Evolutionary conservation across 2,113 vertebrate genomes (phyloP).

Genomic region (Ophiodon elongatus): DNA sequence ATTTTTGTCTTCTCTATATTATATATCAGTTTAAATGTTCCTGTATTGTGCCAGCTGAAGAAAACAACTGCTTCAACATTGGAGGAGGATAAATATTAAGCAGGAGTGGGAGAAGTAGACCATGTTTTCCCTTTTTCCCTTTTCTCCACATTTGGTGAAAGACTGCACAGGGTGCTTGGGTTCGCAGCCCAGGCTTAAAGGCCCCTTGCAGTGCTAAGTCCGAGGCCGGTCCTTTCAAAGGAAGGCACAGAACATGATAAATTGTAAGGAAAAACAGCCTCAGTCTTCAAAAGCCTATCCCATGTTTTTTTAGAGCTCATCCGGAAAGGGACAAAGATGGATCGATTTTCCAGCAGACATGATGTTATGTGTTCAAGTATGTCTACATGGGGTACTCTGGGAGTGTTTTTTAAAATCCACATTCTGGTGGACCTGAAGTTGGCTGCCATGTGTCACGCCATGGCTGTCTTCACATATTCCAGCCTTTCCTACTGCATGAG

Average conservation of each 20-base stretch:
- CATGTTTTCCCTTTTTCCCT: constrained; percentile 3
- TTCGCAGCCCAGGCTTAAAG: constrained; percentile 6
- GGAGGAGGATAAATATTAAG: constrained; percentile 12
- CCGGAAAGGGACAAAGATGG: constrained; percentile 8
- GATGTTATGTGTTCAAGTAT: not conserved
- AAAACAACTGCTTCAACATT: not conserved
- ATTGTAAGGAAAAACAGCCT: constrained; percentile 30
- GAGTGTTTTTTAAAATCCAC: not conserved
- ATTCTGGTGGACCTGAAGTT: constrained; percentile 21
- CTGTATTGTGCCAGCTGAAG: not conserved
- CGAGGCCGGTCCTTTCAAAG: constrained; percentile 33
- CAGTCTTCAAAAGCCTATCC: not conserved
- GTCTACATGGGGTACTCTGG: not conserved
- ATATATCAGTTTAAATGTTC: not conserved
- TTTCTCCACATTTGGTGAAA: constrained; percentile 13
- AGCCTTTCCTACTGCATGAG: constrained; percentile 50
- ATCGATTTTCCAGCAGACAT: constrained; percentile 33
- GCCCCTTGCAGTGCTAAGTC: constrained; percentile 30
- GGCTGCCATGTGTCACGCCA: constrained; percentile 14
- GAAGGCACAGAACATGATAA: constrained; percentile 1
- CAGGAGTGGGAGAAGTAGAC: constrained; percentile 8
- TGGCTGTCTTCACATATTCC: constrained; percentile 25
- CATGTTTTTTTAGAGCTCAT: constrained; percentile 11
- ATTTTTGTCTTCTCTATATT: too few relatives aligned
- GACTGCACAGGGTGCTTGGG: constrained; percentile 21